Conservation (phyloP, 2,888 invertebrate species). For the Heliconius erato region DNA sequence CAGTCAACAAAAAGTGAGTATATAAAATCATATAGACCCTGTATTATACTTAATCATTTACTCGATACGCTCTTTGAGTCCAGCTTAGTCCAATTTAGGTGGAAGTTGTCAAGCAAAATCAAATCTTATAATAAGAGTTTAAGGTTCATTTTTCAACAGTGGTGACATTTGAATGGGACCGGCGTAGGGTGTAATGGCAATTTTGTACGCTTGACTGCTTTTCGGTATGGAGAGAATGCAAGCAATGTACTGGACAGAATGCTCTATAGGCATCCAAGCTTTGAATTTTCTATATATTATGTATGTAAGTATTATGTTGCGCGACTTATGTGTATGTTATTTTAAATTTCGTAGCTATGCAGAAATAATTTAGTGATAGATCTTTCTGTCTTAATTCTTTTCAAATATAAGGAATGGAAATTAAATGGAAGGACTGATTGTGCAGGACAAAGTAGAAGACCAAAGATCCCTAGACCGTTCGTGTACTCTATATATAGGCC, state of each 20-base stretch:
- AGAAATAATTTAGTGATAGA: background rate
- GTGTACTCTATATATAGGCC: too few species aligned
- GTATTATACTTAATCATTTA: slow-evolving; percentile 7
- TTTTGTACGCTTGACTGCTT: slow-evolving; percentile 45
- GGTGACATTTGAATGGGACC: background rate
- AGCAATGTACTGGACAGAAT: slow-evolving; percentile 39
- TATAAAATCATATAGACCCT: background rate
- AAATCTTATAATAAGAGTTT: background rate
- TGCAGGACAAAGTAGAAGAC: too few species aligned
- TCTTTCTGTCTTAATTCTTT: background rate
- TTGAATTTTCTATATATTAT: background rate
- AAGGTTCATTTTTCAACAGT: background rate
- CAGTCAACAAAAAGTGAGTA: background rate
- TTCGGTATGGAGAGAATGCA: slow-evolving; percentile 56
- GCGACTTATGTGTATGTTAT: too few species aligned
- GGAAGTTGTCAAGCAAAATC: background rate
- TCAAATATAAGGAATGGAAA: too few species aligned
- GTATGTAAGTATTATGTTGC: background rate
- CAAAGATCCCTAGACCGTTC: too few species aligned
- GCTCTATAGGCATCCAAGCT: background rate
- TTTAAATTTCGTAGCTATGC: background rate
- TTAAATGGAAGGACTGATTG: too few species aligned
- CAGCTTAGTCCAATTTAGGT: slow-evolving; percentile 12
- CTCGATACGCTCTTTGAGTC: slow-evolving; percentile 14
- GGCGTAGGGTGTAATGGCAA: slow-evolving; percentile 32